Evolutionary conservation across 1,140 invertebrate species (phyloP).

Genomic region (Hesperophylax magnus): DNA sequence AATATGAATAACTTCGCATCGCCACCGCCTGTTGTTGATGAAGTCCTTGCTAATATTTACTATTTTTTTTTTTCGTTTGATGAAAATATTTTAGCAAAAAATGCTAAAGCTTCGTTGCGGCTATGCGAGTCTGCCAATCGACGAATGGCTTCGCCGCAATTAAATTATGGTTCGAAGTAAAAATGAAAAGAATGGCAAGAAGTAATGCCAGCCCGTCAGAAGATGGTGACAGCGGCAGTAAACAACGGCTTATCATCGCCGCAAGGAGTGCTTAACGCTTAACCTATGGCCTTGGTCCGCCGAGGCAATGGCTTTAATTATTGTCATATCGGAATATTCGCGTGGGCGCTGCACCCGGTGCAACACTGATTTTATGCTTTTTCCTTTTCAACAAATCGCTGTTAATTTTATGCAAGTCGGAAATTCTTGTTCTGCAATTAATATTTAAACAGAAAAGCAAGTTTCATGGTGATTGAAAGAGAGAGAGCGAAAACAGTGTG

Average conservation of each 20-base stretch:
- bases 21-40: too few species aligned
- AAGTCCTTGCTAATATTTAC: too few species aligned
- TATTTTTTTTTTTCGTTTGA: too few species aligned
- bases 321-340: not conserved
- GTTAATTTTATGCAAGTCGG: too few species aligned
- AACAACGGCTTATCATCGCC: not conserved
- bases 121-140: not conserved
- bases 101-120: not conserved
- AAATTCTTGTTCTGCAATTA: too few species aligned
- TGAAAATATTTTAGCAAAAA: too few species aligned
- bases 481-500: too few species aligned
- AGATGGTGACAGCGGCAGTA: not conserved
- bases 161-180: not conserved
- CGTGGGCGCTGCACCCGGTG: not conserved
- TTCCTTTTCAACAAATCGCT: too few species aligned
- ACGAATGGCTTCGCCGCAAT: not conserved
- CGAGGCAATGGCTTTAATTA: not conserved
- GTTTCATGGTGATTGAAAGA: too few species aligned
- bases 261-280: not conserved
- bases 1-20: too few species aligned
- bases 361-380: too few species aligned
- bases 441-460: too few species aligned
- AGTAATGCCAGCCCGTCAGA: not conserved
- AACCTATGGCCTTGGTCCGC: not conserved
- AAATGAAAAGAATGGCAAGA: slow-evolving; percentile 1